Percentiles rank a stretch among this genome's conserved stretches.
These are phyloP conservation scores for Troglohyphantes excavatus DNA, from an alignment of 2,888 invertebrate species.

Conservation along the genomic window DNA sequence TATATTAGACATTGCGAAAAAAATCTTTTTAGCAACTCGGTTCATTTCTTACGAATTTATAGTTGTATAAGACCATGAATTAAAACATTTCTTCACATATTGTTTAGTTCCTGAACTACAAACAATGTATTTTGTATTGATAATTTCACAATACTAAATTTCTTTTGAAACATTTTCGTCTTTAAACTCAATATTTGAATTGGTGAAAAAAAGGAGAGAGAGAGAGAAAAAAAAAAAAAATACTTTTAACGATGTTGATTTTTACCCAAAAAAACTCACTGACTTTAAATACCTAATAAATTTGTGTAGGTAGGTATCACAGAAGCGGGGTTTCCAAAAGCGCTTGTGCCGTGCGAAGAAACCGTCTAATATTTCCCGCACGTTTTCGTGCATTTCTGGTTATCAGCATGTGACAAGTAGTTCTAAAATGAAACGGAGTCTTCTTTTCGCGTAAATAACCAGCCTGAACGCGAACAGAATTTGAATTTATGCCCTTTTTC, in stretches of 20 bases:
- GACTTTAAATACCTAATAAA: neutral
- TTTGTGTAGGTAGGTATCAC: neutral
- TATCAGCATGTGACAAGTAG: slow-evolving; percentile 42
- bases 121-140: too few species aligned
- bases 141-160: too few species aligned
- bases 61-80: too few species aligned
- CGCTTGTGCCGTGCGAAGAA: neutral
- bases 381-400: slow-evolving; percentile 54
- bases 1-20: too few species aligned
- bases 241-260: neutral
- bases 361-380: slow-evolving; percentile 41
- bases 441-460: slow-evolving; percentile 14
- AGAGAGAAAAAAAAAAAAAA: too few species aligned
- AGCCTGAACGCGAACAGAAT: slow-evolving; percentile 19
- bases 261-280: neutral
- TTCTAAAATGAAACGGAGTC: slow-evolving; percentile 20
- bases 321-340: slow-evolving; percentile 11
- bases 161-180: too few species aligned
- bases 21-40: too few species aligned
- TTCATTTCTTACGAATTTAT: too few species aligned
- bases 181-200: too few species aligned
- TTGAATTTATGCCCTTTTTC: slow-evolving; percentile 14
- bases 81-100: too few species aligned
- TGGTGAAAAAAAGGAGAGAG: too few species aligned
- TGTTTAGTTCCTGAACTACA: too few species aligned